Base-by-base conservation (phyloP, 2,113 vertebrate genomes). In the Sebastes schlegelii region DNA sequence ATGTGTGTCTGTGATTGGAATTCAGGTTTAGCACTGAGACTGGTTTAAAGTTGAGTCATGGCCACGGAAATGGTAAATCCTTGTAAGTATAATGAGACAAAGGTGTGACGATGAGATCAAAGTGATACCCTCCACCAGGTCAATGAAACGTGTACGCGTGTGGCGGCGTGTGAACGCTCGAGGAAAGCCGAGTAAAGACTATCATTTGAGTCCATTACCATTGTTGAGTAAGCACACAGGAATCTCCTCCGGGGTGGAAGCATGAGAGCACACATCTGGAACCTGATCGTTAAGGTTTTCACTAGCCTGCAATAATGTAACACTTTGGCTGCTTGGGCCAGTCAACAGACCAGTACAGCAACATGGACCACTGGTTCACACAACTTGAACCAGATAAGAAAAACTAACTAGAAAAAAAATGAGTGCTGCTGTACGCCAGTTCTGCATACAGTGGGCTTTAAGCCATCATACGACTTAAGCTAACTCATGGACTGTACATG, bases 211-310 rank as follows among this genome's bases (percentile, higher is more conserved):
- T 66, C 69, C 40, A 23, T 11, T 70, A 45, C 21, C 26, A 43
- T 42, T 88, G 71, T 78, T 89, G 83, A 84, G 75, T 82, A 66
- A 88, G 70, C 79, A 21, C 17, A 46, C 63, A 83, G 48, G 79
- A 87, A 86, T 86, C 79, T 67, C 5, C 61, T 78, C 23, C 43
- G 43, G 34, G 73, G 75, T 42, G 73, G 65, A 89, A 80, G 82
- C 57, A 51, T 67, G 64, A 72, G 16, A 62, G 48, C 57, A 74
- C 64, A 85, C 80, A 83, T 83, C 74, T 87, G 79, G 75, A 80
- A 74, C 64, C 45, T 42, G 49, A 67, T 80, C 55, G 74, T 86
- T 85, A 75, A 9, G 42, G 62, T 57, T 67, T 74, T 57, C 46
- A 71, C 74, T 65, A 82, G 84, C 78, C 78, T 80, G 54, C 69